Percentiles rank a stretch among this genome's conserved stretches.
Conservation (phyloP, 2,888 invertebrate species). For the Hypomecis atomaria region DNA sequence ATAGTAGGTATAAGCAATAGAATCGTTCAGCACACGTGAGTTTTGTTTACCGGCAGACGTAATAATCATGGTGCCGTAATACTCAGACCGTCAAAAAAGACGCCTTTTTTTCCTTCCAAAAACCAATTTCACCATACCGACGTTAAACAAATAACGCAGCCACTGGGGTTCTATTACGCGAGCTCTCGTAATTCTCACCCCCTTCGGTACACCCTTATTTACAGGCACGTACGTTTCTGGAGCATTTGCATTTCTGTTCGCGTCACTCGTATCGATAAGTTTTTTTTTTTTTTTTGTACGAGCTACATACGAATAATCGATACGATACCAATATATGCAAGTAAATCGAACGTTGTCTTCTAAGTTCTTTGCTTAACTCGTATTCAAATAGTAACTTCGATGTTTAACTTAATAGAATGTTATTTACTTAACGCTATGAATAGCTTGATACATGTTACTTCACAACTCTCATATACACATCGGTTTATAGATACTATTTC, state of each 20-base stretch:
- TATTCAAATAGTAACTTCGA: too few species aligned
- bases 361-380: too few species aligned
- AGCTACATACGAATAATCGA: background rate
- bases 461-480: too few species aligned
- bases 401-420: too few species aligned
- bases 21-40: background rate
- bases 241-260: constrained; percentile 45
- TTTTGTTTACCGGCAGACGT: background rate
- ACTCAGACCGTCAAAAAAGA: constrained; percentile 6
- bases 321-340: background rate
- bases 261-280: constrained; percentile 49
- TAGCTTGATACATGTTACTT: too few species aligned
- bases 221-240: constrained; percentile 29
- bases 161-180: constrained; percentile 14
- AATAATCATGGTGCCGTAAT: background rate
- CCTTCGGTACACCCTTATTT: constrained; percentile 31
- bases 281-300: constrained; percentile 28
- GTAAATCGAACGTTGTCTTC: too few species aligned
- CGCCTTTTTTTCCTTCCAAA: constrained; percentile 6
- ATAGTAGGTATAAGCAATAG: too few species aligned
- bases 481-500: too few species aligned
- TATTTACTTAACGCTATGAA: too few species aligned
- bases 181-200: constrained; percentile 27
- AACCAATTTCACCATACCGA: constrained; percentile 16
- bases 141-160: constrained; percentile 20